Base-by-base conservation (phyloP, 2,797 vertebrate species). In the Ispidina picta region DNA sequence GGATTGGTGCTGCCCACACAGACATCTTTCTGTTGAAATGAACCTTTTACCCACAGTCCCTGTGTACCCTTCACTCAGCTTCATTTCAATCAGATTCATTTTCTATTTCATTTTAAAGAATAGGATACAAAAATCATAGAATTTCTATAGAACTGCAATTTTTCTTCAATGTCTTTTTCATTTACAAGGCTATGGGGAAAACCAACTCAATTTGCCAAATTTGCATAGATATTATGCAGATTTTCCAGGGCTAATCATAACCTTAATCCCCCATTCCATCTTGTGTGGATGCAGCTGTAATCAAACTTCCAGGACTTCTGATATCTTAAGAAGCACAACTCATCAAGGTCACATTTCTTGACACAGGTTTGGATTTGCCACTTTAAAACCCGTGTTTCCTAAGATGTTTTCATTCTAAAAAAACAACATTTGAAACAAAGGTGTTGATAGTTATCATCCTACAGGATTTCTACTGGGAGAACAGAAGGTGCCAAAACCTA, bases 101-200 rank as follows among this genome's bases (percentile, higher is more conserved):
- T 97, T 86, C 94, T 78, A 94, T 96, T 96, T 94, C 20, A 90
- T 92, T 88, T 90, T 70, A 86, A 89, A 97, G 96, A 96, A 96
- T 77, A 83, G 87, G 86, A 66, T 39, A 59, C 52, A 91, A 96
- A 97, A 97, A 95, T 89, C 93, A 92, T 70, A 89, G 78, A 49
- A 92, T 95, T 96, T 93, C 88, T 95, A 80, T 90, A 89, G 93
- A 75, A 41, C 37, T 1, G 12, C 82, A 72, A 87, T 93, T 96
- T 95, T 95, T 70, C 91, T 94, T 80, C 96, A 96, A 97, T 80
- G 55, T 81, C 85, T 91, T 96, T 95, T 97, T 96, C 87, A 96
- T 95, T 95, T 83, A 62, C 31, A 55, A 80, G 94, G 35, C 95
- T 78, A 15, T 52, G 33, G 93, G 92, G 90, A 95, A 96, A 96